These are phyloP conservation scores for Malurus alboscapulatus DNA, from an alignment of 2,113 vertebrate species.

Conservation along the genomic window DNA sequence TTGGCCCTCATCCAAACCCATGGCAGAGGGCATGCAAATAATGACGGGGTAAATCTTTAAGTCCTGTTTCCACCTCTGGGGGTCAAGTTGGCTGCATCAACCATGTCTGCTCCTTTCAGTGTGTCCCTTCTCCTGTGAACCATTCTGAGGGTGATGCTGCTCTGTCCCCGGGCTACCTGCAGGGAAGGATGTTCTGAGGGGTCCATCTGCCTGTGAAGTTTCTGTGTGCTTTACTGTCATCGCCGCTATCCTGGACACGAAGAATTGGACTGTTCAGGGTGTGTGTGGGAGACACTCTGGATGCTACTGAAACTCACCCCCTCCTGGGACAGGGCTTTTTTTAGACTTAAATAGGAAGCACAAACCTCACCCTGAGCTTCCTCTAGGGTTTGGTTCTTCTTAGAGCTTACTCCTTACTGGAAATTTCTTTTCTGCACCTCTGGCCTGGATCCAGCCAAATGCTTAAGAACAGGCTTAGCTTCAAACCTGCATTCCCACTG, in stretches of 20 bases:
- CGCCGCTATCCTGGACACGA: neutral
- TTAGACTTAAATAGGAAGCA: conserved; percentile 25
- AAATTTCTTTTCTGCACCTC: conserved; percentile 20
- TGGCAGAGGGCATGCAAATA: neutral
- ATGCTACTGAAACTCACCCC: neutral
- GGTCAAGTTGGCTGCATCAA: neutral
- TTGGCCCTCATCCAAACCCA: neutral
- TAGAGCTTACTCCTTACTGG: conserved; percentile 30
- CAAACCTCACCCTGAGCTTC: conserved; percentile 56
- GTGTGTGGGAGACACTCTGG: neutral
- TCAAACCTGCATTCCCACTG: neutral
- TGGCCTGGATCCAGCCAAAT: neutral
- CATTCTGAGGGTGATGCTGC: neutral
- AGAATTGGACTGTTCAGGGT: neutral
- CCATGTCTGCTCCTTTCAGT: accelerated
- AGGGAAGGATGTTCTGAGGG: neutral
- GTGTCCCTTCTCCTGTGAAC: neutral
- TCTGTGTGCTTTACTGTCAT: neutral
- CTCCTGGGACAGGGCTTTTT: conserved; percentile 9
- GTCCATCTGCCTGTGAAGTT: neutral
- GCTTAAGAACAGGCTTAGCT: neutral
- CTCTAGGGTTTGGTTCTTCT: conserved; percentile 59
- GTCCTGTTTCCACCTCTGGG: neutral
- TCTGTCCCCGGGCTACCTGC: neutral
- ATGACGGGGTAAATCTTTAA: neutral